Base-by-base conservation (phyloP, 2,888 invertebrate species). In the Microdon myrmicae region DNA sequence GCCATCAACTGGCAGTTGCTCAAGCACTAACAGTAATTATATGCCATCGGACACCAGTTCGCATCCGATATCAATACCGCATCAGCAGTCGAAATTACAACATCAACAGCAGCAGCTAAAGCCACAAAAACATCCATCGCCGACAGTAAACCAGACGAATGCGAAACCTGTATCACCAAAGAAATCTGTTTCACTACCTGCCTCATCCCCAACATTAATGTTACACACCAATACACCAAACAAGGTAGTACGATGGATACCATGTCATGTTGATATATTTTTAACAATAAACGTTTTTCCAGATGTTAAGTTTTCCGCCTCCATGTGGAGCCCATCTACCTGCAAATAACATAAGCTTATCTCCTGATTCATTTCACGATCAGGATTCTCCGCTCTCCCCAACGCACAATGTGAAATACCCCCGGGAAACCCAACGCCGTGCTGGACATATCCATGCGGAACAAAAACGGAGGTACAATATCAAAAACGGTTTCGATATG, bases 401-500 rank as follows among this genome's bases (percentile, higher is more conserved):
- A 19, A 73, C 73, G 20, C 68, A 72, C 44, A 75, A 73, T 53
- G 43, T 75, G 2, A 77, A 77, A 82, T 85, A 68, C 82, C 84
- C 68, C 76, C 82, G 71, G 79, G 87, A 68, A 74, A 84, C 69
- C 88, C 88, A 91, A 71, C 83, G 90, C 31, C 86, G 95, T 45
- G 91, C 90, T 61, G 92, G 93, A 8, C 96, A 96, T 79, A 90
- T 94, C 71, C 94, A 94, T 79, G 95, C 97, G 0, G 97, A 97
- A 76, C 96, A 96, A 81, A 97, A 96, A 79, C 85, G 97, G 22
- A 85, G 96, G 44, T 95, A 92, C 78, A 96, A 96, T 79, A 96
- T 97, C 73, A 96, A 96, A 81, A 93, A 92, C 78, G 96, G 96
- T 25, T 97, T 97, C 80, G 96, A 97, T 80, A 90, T 90, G 80